Percentiles rank a stretch among this genome's conserved stretches.
These are phyloP conservation scores for Dufourea novaeangliae DNA, from an alignment of 1,140 invertebrate species.

Conservation along the genomic window DNA sequence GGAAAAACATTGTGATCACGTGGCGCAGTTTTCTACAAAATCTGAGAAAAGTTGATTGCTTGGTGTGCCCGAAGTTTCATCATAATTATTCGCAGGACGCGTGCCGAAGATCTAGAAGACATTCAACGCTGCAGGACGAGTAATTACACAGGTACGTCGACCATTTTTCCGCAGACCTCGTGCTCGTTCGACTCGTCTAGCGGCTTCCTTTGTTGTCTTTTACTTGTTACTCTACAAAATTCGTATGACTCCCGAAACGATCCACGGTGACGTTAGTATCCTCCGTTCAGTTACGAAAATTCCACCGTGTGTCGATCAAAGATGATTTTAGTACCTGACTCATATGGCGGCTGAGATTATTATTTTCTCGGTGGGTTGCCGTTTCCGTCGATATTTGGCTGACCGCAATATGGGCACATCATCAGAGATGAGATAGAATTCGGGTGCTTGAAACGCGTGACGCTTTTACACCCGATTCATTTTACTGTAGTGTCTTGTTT, in stretches of 20 bases:
- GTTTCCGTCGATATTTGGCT: not conserved
- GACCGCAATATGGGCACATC: not conserved
- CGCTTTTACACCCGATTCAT: not conserved
- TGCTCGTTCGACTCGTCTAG: constrained; percentile 25
- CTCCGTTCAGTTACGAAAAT: not conserved
- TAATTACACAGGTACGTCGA: constrained; percentile 50
- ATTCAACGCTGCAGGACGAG: constrained; percentile 8
- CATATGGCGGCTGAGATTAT: not conserved
- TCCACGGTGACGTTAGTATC: not conserved
- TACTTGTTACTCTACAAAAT: not conserved
- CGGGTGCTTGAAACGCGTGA: not conserved
- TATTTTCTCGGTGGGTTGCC: not conserved
- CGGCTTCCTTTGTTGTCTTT: constrained; percentile 43
- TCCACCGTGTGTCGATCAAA: not conserved
- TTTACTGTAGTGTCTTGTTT: not conserved
- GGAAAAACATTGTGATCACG: constrained; percentile 71
- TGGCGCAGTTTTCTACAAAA: constrained; percentile 55
- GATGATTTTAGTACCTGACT: not conserved
- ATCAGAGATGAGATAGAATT: not conserved
- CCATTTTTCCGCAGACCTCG: constrained; percentile 35
- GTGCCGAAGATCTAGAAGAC: not conserved
- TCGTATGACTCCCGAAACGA: not conserved
- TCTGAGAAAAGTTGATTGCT: constrained; percentile 36
- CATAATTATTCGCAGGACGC: not conserved
- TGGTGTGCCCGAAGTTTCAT: constrained; percentile 15